phyloP scores from a whole-genome alignment of 2,797 vertebrate genomes.

The Adelosebastes latens region DNA sequence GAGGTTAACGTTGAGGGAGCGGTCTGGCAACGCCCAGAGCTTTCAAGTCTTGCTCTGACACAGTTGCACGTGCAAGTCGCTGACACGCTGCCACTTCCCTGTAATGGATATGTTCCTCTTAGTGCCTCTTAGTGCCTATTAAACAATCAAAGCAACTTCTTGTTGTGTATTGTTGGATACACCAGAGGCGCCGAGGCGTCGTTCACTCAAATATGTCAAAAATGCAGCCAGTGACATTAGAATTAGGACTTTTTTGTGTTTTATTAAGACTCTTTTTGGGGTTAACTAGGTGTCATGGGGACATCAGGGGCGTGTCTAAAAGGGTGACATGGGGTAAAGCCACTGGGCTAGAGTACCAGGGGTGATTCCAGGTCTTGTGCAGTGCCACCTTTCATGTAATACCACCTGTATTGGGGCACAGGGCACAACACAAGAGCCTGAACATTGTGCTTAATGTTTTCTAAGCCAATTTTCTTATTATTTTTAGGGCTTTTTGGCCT shows the following conservation, averaged over 20 bases:
- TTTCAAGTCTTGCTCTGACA: slow-evolving; percentile 52
- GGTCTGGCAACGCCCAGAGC: slow-evolving; percentile 45
- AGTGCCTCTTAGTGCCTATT: not conserved
- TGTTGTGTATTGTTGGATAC: not conserved
- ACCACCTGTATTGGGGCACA: not conserved
- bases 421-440: not conserved
- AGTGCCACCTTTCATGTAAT: not conserved
- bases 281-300: not conserved
- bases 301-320: not conserved
- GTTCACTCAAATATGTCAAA: not conserved
- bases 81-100: slow-evolving; percentile 35
- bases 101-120: slow-evolving; percentile 20
- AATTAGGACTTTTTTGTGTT: not conserved
- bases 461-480: not conserved
- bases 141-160: not conserved
- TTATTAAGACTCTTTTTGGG: not conserved
- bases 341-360: not conserved
- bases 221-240: not conserved
- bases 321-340: not conserved
- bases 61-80: slow-evolving; percentile 24
- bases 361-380: not conserved
- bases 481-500: no score
- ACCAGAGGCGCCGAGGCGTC: not conserved
- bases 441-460: not conserved
- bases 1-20: slow-evolving; percentile 40